Evolutionary conservation across 2,113 vertebrate species (phyloP).

Genomic region (Synchiropus splendidus): DNA sequence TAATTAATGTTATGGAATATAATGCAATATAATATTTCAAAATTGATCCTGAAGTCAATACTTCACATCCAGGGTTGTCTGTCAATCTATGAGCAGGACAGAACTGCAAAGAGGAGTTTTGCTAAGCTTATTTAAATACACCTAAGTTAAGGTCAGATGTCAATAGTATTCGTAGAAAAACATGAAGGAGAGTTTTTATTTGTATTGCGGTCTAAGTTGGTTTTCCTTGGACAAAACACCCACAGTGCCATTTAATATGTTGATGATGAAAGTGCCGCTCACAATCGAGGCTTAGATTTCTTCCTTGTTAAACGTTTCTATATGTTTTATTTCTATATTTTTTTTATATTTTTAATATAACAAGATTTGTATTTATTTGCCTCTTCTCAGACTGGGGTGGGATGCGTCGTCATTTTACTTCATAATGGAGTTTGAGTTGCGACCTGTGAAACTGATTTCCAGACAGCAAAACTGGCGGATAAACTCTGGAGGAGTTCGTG

Average conservation of each 20-base stretch:
- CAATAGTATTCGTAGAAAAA: constrained; percentile 44
- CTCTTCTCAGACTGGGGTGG: constrained; percentile 18
- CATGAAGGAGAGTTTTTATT: constrained; percentile 32
- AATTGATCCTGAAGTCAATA: constrained; percentile 13
- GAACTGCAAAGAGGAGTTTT: constrained; percentile 30
- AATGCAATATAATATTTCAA: constrained; percentile 5
- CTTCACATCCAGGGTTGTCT: constrained; percentile 4
- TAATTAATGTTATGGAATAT: constrained; percentile 7
- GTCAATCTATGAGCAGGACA: constrained; percentile 10
- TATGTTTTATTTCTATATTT: neutral
- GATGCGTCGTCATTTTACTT: constrained; percentile 20
- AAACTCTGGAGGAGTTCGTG: constrained; percentile 12
- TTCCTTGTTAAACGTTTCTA: no score
- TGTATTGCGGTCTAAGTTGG: constrained; percentile 31
- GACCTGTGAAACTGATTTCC: constrained; percentile 5
- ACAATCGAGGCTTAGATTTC: constrained; percentile 1
- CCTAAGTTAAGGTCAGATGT: constrained; percentile 49
- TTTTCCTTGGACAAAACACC: constrained; percentile 26
- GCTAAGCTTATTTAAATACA: constrained; percentile 52
- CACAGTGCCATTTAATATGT: constrained; percentile 38
- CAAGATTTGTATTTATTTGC: constrained; percentile 58
- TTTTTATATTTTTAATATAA: constrained; percentile 19
- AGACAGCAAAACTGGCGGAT: constrained; percentile 13
- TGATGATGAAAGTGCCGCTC: constrained; percentile 49
- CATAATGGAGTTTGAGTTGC: constrained; percentile 12